Evolutionary conservation across 2,797 vertebrate species (phyloP).

Genomic region (Enteromius radiatus): DNA sequence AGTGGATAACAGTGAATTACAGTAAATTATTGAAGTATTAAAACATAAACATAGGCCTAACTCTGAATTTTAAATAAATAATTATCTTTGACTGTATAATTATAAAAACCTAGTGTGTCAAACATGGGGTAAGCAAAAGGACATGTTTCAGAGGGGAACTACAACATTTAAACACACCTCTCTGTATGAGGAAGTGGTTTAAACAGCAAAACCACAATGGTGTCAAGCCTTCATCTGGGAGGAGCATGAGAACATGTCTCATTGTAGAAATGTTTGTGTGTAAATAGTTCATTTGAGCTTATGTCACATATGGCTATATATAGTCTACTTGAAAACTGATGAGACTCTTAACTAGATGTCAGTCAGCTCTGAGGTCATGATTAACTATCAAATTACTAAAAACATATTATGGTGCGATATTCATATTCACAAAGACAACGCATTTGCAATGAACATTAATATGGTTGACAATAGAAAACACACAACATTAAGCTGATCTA

Average conservation of each 20-base stretch:
- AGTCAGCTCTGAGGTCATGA: background rate
- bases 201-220: conserved; percentile 48
- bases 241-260: conserved; percentile 12
- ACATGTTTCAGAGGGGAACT: conserved; percentile 33
- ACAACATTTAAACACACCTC: conserved; percentile 26
- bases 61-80: background rate
- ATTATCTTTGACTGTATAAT: background rate
- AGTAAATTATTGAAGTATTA: background rate
- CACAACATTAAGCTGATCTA: background rate
- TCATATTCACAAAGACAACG: background rate
- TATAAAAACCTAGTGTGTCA: conserved; percentile 18
- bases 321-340: background rate
- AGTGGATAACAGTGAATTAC: background rate
- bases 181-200: conserved; percentile 61
- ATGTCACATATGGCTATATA: background rate
- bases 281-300: background rate
- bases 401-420: background rate
- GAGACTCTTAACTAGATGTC: background rate
- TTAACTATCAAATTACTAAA: background rate
- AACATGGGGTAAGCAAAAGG: conserved; percentile 46
- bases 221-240: background rate
- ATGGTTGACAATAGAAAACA: background rate
- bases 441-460: background rate
- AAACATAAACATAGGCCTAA: background rate
- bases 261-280: background rate